These are phyloP conservation scores for Hypolimnas misippus DNA, from an alignment of 2,888 invertebrate genomes.

Conservation along the genomic window DNA sequence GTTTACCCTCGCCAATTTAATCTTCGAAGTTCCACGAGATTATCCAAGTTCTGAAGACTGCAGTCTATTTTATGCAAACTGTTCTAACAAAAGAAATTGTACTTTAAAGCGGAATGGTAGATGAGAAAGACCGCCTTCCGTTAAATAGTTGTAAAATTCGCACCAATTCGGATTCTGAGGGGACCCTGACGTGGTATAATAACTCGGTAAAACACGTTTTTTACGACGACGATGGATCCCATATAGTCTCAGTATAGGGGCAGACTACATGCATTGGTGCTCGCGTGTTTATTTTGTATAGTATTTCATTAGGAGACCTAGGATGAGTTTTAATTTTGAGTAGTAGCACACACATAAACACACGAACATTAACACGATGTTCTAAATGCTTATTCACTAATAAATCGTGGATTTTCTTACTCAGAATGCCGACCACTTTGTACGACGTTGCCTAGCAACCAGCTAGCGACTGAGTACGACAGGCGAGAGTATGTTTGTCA, in stretches of 20 bases:
- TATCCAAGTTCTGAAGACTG: constrained; percentile 15
- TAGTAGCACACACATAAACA: neutral
- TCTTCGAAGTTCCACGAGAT: constrained; percentile 25
- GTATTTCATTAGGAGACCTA: too few species aligned
- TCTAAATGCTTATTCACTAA: too few species aligned
- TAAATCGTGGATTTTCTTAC: too few species aligned
- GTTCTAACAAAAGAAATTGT: constrained; percentile 29
- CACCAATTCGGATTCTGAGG: constrained; percentile 73
- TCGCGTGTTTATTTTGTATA: neutral
- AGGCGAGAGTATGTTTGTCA: too few species aligned
- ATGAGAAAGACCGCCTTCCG: constrained; percentile 25
- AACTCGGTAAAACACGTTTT: constrained; percentile 70
- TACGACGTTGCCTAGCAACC: too few species aligned
- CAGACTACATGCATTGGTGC: constrained; percentile 25
- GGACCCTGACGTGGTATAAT: constrained; percentile 68
- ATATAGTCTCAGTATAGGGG: constrained; percentile 26
- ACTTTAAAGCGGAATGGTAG: constrained; percentile 20
- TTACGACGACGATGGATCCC: constrained; percentile 58
- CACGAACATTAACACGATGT: neutral
- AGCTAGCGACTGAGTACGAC: too few species aligned
- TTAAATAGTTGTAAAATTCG: constrained; percentile 68
- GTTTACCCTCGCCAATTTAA: constrained; percentile 27
- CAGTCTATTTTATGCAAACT: constrained; percentile 18
- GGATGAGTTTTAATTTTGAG: too few species aligned
- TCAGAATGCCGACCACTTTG: too few species aligned